Evolutionary conservation across 2,113 vertebrate species (phyloP).

Genomic region (Mixornis gularis): DNA sequence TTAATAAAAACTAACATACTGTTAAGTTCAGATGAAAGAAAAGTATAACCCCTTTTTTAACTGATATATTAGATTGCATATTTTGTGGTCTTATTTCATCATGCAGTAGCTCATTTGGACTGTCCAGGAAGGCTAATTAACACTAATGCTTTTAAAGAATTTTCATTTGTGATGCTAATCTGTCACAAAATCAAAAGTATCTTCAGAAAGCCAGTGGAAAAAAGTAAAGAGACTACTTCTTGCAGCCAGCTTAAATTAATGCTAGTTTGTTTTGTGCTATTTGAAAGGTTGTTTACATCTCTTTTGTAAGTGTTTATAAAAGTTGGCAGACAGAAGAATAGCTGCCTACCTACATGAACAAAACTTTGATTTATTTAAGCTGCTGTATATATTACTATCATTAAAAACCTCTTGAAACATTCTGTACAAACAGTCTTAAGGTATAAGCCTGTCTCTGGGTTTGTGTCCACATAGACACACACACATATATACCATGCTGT

Average conservation of each 20-base stretch:
- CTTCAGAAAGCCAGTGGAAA: background rate
- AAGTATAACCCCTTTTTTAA: background rate
- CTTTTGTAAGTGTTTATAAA: slow-evolving; percentile 25
- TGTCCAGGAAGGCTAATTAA: slow-evolving; percentile 42
- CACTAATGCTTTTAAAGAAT: slow-evolving; percentile 19
- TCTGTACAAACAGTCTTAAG: background rate
- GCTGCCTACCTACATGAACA: background rate
- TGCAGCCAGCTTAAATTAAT: slow-evolving; percentile 11
- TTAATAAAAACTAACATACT: background rate
- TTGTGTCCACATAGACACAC: background rate
- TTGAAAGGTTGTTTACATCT: slow-evolving; percentile 18
- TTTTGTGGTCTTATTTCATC: slow-evolving; percentile 8
- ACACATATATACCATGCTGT: background rate
- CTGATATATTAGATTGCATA: background rate
- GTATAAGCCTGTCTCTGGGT: background rate
- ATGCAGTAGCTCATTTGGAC: background rate
- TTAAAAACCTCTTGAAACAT: slow-evolving; percentile 16
- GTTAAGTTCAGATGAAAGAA: background rate
- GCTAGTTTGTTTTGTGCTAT: slow-evolving; percentile 19
- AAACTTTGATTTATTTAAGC: slow-evolving; percentile 27
- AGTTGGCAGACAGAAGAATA: slow-evolving; percentile 22
- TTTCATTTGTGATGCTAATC: slow-evolving; percentile 13
- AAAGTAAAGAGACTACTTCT: background rate
- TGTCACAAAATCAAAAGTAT: background rate
- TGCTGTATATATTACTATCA: background rate